Conservation (phyloP, 1,140 invertebrate genomes). For the Sesamia nonagrioides region DNA sequence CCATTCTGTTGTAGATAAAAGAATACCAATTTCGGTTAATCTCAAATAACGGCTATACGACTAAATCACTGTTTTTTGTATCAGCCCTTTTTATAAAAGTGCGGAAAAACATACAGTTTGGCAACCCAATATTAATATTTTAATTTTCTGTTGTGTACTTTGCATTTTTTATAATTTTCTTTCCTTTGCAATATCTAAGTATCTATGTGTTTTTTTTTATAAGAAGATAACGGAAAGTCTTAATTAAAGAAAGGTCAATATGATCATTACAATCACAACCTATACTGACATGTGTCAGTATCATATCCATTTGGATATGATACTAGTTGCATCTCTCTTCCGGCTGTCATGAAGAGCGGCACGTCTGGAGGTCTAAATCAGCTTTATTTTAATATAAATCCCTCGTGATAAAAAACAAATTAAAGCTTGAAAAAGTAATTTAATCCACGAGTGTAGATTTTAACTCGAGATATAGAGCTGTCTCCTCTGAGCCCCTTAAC, state of each 20-base stretch:
- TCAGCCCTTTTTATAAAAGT: neutral
- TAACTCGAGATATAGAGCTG: constrained; percentile 14
- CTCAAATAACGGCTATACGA: constrained; percentile 3
- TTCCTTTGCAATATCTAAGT: too few relatives aligned
- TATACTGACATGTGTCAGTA: too few relatives aligned
- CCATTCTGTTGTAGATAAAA: constrained; percentile 53
- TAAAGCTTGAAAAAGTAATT: constrained; percentile 16
- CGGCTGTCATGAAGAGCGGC: neutral
- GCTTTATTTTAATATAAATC: neutral
- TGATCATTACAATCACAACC: too few relatives aligned
- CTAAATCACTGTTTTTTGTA: neutral
- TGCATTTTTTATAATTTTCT: too few relatives aligned
- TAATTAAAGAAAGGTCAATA: too few relatives aligned
- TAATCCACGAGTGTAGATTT: constrained; percentile 18
- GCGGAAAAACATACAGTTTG: neutral
- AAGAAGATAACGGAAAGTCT: too few relatives aligned
- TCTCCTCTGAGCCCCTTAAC: neutral
- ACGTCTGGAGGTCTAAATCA: neutral
- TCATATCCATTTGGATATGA: too few relatives aligned
- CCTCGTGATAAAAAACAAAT: neutral
- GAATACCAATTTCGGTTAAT: constrained; percentile 41
- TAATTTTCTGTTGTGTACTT: too few relatives aligned
- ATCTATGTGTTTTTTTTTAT: too few relatives aligned
- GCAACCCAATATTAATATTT: neutral
- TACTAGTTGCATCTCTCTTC: neutral